A percentile compares a stretch with the other conserved stretches of the same genome.
Evolutionary conservation across 2,888 invertebrate genomes (phyloP).

Genomic region (Drosophila flavopinicola): DNA sequence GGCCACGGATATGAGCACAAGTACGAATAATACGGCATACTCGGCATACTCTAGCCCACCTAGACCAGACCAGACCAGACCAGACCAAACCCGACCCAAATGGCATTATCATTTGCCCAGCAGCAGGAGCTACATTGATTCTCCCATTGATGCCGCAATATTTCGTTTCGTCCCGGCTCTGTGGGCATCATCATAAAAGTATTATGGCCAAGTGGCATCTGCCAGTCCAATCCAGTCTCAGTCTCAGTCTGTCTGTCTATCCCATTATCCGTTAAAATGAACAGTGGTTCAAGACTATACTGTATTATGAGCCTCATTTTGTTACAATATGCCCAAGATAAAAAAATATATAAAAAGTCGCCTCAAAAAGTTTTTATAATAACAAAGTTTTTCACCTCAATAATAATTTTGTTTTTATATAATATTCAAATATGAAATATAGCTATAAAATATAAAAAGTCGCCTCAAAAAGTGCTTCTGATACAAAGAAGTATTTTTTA

Average conservation of each 20-base stretch:
- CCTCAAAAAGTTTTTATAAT: too few species aligned
- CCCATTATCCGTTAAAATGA: conserved; percentile 8
- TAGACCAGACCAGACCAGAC: too few species aligned
- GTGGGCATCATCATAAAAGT: conserved; percentile 75
- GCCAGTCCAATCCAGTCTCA: conserved; percentile 23
- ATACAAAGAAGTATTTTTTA: too few species aligned
- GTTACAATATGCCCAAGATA: too few species aligned
- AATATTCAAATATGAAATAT: too few species aligned
- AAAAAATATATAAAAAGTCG: too few species aligned
- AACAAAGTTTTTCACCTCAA: too few species aligned
- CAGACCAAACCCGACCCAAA: conserved; percentile 41
- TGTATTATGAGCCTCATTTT: too few species aligned
- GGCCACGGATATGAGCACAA: conserved; percentile 39
- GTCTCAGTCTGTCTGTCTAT: neutral
- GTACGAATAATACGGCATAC: conserved; percentile 6
- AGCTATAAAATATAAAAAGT: too few species aligned
- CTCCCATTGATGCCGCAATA: conserved; percentile 15
- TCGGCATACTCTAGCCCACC: too few species aligned
- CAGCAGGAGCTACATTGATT: conserved; percentile 48
- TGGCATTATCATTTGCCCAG: conserved; percentile 68
- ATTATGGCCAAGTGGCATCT: conserved; percentile 57
- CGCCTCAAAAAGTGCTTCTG: too few species aligned
- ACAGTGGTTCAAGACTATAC: conserved; percentile 24
- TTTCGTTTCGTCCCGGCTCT: conserved; percentile 49
- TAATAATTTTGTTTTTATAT: too few species aligned